These are phyloP conservation scores for Trachymyrmex septentrionalis DNA, from an alignment of 1,140 invertebrate species.

Conservation along the genomic window DNA sequence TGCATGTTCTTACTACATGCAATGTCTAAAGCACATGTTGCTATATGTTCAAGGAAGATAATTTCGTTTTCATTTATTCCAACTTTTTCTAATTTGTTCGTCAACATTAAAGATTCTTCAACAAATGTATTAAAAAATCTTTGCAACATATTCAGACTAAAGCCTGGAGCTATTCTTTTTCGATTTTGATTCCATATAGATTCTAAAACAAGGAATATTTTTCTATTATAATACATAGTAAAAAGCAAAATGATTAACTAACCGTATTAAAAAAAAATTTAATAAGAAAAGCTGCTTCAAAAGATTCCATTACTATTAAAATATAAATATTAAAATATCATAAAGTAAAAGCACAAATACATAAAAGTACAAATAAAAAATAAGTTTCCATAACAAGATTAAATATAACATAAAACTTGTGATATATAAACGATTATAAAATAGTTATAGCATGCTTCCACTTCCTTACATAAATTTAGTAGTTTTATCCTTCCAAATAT, in stretches of 20 bases:
- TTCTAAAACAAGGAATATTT: not conserved
- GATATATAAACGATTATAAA: no score
- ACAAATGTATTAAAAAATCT: not conserved
- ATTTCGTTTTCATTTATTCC: not conserved
- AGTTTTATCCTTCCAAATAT: not conserved
- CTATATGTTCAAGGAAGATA: not conserved
- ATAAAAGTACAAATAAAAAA: no score
- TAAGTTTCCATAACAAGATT: no score
- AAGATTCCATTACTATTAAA: no score
- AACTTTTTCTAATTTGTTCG: not conserved
- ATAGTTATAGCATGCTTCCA: not conserved
- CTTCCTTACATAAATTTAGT: no score
- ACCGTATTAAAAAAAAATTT: no score
- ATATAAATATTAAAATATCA: no score
- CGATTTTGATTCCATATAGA: not conserved
- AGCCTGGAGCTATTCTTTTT: not conserved
- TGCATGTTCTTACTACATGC: not conserved
- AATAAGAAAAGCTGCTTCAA: no score
- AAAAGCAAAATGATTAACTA: no score
- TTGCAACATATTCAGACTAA: not conserved
- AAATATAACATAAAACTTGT: no score
- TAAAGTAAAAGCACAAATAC: no score
- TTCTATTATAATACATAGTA: no score
- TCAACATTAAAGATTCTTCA: not conserved
- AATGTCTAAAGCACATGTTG: not conserved